Base-by-base conservation (phyloP, 1,140 invertebrate genomes). In the Drosophila mayri region DNA sequence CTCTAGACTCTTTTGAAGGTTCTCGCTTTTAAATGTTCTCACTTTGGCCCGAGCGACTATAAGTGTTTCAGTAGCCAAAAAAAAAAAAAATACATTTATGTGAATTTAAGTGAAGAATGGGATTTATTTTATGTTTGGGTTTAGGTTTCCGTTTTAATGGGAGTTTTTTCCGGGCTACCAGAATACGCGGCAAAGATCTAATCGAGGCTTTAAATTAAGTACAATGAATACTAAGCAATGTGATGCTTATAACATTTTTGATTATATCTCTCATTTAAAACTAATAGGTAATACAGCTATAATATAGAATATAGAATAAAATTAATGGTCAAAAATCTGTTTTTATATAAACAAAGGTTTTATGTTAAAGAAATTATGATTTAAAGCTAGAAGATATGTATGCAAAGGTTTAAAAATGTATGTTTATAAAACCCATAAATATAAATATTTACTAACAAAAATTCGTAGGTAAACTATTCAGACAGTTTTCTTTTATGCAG, bases 41-140 rank as follows among this genome's bases (percentile, higher is more conserved):
- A 59, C 55, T 59, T 81, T 73, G 76, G 73, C 61, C 65, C 80
- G 58, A 76, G 72, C 38, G 47, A 62, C 65, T 76, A 72, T 76
- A 88, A 87, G 71, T 87, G 71, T 61, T 61, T 82, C 70, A 63
- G 84, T 79, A 83, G 83, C 84, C 59, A 25, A 73, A 67, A 60
- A 49, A 35, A 43, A 30, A 20, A 35, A 11, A 11, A 28, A 62
- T 49, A 22, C 74, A 76, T 77, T 77, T 77, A 77, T 57, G 50
- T 54, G 68, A 55, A 64, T 55, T 75, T 75, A 75, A 65, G 40
- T 54, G 32, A 32, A 20, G 74, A 40, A 41, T 58, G 55, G 50
- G 55, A 52, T 61, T 76, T 49, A 43, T 59, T 52, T 35, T 59
- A 49, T 52, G 54, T n/a, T 20, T 50, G 68, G 38, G 37, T 22